These are phyloP conservation scores for Hippopotamyrus pictus DNA, from an alignment of 2,797 vertebrate species.

Conservation along the genomic window DNA sequence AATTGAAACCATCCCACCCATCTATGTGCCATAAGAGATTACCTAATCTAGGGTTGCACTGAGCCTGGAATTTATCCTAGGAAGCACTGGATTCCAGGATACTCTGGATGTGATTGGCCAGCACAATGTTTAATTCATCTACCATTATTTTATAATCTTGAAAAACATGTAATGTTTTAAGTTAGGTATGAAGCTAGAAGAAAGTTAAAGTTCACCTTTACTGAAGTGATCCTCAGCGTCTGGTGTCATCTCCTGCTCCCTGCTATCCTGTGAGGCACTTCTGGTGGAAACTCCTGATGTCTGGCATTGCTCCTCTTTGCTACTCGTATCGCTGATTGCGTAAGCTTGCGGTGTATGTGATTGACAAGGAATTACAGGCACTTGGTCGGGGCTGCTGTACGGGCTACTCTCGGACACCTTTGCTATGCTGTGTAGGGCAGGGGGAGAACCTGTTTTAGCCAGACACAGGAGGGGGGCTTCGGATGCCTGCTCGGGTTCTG, in stretches of 20 bases:
- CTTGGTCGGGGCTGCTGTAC: slow-evolving; percentile 55
- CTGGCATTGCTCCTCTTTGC: slow-evolving; percentile 56
- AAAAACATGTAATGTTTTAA: not conserved
- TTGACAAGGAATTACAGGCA: slow-evolving; percentile 63
- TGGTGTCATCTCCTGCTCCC: slow-evolving; percentile 53
- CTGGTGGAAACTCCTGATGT: slow-evolving; percentile 70
- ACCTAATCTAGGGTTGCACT: not conserved
- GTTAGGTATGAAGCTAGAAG: not conserved
- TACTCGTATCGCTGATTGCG: slow-evolving; percentile 49
- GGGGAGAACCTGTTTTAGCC: slow-evolving; percentile 32
- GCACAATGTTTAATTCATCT: not conserved
- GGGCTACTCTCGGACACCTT: slow-evolving; percentile 47
- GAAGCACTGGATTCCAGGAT: not conserved
- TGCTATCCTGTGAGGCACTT: slow-evolving; percentile 76
- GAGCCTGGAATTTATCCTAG: not conserved
- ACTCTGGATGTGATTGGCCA: not conserved
- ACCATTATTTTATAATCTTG: not conserved
- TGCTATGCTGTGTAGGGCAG: slow-evolving; percentile 48
- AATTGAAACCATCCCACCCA: not conserved
- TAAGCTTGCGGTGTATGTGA: slow-evolving; percentile 54
- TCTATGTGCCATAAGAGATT: not conserved
- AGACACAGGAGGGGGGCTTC: slow-evolving; percentile 22
- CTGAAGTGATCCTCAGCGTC: slow-evolving; percentile 61
- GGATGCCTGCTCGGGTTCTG: slow-evolving; percentile 26
- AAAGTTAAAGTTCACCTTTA: slow-evolving; percentile 62